Percentiles rank a stretch among this genome's conserved stretches.
phyloP scores from a whole-genome alignment of 2,888 invertebrate species.

The Eurytoma californica region DNA sequence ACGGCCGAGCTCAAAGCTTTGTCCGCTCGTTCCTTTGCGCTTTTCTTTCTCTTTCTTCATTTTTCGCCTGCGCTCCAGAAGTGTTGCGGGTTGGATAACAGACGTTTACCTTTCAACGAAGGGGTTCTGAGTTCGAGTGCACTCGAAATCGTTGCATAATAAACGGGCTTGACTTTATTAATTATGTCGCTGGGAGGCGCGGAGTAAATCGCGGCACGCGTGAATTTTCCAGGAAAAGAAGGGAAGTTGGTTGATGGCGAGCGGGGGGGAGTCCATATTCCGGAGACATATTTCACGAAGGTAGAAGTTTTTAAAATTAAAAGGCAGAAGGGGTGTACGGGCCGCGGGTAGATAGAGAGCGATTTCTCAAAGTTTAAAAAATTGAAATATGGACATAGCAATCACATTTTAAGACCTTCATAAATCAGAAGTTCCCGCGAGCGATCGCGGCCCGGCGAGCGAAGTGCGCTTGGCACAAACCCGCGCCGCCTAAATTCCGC shows the following conservation, averaged over 20 bases:
- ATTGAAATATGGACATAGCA: slow-evolving; percentile 50
- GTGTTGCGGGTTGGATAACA: background rate
- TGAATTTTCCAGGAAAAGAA: too few species aligned
- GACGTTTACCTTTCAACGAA: background rate
- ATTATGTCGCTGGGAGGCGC: too few species aligned
- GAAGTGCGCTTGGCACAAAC: background rate
- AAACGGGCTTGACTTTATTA: too few species aligned
- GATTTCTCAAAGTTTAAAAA: slow-evolving; percentile 23
- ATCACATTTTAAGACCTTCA: slow-evolving; percentile 44
- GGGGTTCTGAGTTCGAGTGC: too few species aligned
- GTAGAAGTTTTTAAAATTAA: slow-evolving; percentile 26
- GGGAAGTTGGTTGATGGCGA: too few species aligned
- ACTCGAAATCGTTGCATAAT: too few species aligned
- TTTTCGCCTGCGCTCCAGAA: background rate
- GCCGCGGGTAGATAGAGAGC: background rate
- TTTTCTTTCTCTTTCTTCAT: slow-evolving; percentile 1
- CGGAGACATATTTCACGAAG: background rate
- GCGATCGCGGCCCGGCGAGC: slow-evolving; percentile 42
- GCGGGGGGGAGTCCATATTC: too few species aligned
- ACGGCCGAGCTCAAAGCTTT: slow-evolving; percentile 10
- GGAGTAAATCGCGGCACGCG: too few species aligned
- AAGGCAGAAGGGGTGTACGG: slow-evolving; percentile 7
- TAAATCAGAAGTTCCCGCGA: slow-evolving; percentile 49
- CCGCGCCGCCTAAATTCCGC: slow-evolving; percentile 30
- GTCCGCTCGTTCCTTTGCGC: too few species aligned